phyloP scores from a whole-genome alignment of 1,140 invertebrate genomes.

The Melitaea cinxia region DNA sequence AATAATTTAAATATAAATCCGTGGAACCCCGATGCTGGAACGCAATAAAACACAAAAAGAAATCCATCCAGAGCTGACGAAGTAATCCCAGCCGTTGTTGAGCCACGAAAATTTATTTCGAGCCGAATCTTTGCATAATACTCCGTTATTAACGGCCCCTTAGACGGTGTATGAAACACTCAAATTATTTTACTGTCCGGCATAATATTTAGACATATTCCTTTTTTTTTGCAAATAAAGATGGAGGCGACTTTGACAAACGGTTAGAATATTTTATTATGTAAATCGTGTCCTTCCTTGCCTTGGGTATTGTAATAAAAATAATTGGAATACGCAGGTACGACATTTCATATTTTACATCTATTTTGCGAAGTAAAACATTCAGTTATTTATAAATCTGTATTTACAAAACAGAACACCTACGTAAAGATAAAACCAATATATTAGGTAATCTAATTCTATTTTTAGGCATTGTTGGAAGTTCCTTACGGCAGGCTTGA shows the following conservation, averaged over 20 bases:
- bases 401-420: too few relatives aligned
- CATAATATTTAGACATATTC: conserved; percentile 21
- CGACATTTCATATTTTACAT: not conserved
- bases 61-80: conserved; percentile 51
- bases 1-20: conserved; percentile 54
- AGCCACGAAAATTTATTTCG: conserved; percentile 48
- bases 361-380: not conserved
- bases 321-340: conserved; percentile 7
- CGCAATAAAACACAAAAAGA: conserved; percentile 57
- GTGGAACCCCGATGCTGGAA: conserved; percentile 39
- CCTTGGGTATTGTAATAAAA: not conserved
- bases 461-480: too few relatives aligned
- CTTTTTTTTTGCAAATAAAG: conserved; percentile 6
- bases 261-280: conserved; percentile 10
- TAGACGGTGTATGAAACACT: conserved; percentile 33
- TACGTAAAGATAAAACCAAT: too few relatives aligned
- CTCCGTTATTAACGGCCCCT: conserved; percentile 43
- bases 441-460: too few relatives aligned
- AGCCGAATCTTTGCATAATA: conserved; percentile 51
- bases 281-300: not conserved
- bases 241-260: conserved; percentile 1
- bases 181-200: conserved; percentile 36
- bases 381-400: too few relatives aligned
- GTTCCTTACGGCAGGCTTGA: too few relatives aligned
- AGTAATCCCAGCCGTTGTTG: conserved; percentile 46